Percentiles rank a stretch among this genome's conserved stretches.
phyloP scores from a whole-genome alignment of 2,113 vertebrate species.

The Mus spicilegus region DNA sequence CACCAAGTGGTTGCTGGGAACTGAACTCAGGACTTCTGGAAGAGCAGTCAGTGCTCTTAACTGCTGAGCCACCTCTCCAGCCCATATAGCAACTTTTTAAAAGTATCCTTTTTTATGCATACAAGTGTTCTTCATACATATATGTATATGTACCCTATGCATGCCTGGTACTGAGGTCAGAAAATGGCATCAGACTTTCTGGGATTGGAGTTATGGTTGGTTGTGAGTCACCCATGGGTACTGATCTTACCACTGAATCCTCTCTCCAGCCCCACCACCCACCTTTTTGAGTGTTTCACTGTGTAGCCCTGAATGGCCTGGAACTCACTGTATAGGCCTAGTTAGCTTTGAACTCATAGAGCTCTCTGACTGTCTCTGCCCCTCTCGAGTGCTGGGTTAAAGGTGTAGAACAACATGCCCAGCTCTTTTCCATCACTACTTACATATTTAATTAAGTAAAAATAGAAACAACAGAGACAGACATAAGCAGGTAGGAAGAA shows the following conservation, averaged over 20 bases:
- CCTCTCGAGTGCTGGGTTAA: not conserved
- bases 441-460: not conserved
- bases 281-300: not conserved
- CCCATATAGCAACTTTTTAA: not conserved
- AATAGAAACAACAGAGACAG: not conserved
- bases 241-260: not conserved
- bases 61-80: too few species aligned
- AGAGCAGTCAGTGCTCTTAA: too few species aligned
- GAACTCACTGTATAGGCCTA: not conserved
- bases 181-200: not conserved
- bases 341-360: not conserved
- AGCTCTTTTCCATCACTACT: not conserved
- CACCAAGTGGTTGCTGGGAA: too few species aligned
- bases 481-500: not conserved
- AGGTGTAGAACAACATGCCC: not conserved
- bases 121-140: not conserved
- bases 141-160: not conserved
- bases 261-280: not conserved
- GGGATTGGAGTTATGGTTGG: not conserved
- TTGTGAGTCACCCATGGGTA: not conserved
- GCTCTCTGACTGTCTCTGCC: not conserved
- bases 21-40: too few species aligned
- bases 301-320: not conserved
- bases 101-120: not conserved
- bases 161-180: not conserved